A percentile compares a stretch with the other conserved stretches of the same genome.
Evolutionary conservation across 2,888 invertebrate genomes (phyloP).

Genomic region (Tortricodes alternella): DNA sequence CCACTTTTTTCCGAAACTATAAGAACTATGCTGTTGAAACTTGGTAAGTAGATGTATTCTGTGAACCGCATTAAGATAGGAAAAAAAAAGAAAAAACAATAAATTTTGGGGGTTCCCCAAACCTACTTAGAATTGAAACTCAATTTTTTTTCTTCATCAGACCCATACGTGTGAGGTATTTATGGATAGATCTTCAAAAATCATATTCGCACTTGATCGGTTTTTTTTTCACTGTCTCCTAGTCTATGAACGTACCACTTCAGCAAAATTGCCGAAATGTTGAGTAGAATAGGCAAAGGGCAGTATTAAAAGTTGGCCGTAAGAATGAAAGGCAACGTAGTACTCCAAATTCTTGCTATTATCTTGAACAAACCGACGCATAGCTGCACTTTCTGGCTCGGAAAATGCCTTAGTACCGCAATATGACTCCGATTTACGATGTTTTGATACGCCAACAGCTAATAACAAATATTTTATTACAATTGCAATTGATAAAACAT

Average conservation of each 20-base stretch:
- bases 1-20: too few relatives aligned
- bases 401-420: constrained; percentile 62
- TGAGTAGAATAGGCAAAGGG: constrained; percentile 64
- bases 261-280: constrained; percentile 51
- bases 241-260: constrained; percentile 24
- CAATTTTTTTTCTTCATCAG: too few relatives aligned
- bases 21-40: too few relatives aligned
- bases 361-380: constrained; percentile 49
- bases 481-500: background rate
- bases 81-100: too few relatives aligned
- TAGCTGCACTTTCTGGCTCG: constrained; percentile 55
- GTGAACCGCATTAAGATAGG: too few relatives aligned
- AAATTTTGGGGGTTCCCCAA: too few relatives aligned
- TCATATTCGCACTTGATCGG: too few relatives aligned
- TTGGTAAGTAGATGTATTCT: too few relatives aligned
- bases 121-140: too few relatives aligned
- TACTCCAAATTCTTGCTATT: constrained; percentile 39
- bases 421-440: constrained; percentile 35
- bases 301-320: constrained; percentile 74
- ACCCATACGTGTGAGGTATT: too few relatives aligned
- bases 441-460: constrained; percentile 18
- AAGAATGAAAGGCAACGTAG: constrained; percentile 81
- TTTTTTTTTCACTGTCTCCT: too few relatives aligned
- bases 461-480: background rate
- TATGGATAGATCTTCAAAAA: too few relatives aligned